Base-by-base conservation (phyloP, 1,140 invertebrate genomes). In the Apocrypta bakeri region DNA sequence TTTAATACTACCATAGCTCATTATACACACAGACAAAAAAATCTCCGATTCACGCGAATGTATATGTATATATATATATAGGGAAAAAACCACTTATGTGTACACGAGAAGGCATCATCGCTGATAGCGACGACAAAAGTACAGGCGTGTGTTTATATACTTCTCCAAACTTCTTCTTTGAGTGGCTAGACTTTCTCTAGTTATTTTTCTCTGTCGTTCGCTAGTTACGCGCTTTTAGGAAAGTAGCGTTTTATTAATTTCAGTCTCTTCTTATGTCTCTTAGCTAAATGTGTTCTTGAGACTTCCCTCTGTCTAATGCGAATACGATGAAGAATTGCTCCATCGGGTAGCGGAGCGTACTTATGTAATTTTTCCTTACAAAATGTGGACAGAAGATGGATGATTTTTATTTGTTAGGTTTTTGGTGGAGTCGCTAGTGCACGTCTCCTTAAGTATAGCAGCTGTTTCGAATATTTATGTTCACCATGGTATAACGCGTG, bases 281-380 rank as follows among this genome's bases (percentile, higher is more conserved):
- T 14, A 11, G 68, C 68, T 9, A 29, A n/a, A 37, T 71, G 4
- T 14, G 73, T 61, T 61, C 37, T 73, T 73, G 24, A 0, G 33
- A 7, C 48, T 56, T 56, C 17, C 25, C 3, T 56, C 29, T 29
- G 42, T 48, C 48, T 27, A 27, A 73, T 56, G 40, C 40, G 40
- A 42, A 12, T 33, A 37, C 42, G 48, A 61, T 74, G 40, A 74
- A 14, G 40, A 61, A 74, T 56, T 74, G 25, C 24, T 21, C 2
- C 17, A 69, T 29, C 42, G 14, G 14, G 42, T 48, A 6, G 14
- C 31, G 63, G 29, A 11, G 24, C 33, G 8, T 2, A 12, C 21
- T 74, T 61, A 21, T 21, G 48, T 61, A 74, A 74, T 74, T 74
- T 74, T 17, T n/a, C n/a, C n/a, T n/a, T n/a, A n/a, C n/a, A n/a